These are phyloP conservation scores for Nycticryphes semicollaris DNA, from an alignment of 2,113 vertebrate genomes.

Conservation along the genomic window DNA sequence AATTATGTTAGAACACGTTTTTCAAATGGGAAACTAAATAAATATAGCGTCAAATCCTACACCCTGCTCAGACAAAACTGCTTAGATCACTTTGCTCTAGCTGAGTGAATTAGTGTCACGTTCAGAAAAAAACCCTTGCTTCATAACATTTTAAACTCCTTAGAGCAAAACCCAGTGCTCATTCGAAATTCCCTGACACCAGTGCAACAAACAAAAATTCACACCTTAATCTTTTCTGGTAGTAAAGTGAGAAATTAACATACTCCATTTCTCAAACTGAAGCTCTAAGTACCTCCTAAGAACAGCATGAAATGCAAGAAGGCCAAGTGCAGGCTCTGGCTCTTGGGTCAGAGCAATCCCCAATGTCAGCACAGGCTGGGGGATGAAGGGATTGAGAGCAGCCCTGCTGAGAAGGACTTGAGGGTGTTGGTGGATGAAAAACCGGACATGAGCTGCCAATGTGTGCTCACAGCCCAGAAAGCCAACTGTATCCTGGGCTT, in stretches of 20 bases:
- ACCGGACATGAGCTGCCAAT: rapidly evolving
- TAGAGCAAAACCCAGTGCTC: background rate
- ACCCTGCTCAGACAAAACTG: background rate
- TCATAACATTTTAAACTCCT: background rate
- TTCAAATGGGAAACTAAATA: background rate
- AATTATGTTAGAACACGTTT: background rate
- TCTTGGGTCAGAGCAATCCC: background rate
- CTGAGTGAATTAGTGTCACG: background rate
- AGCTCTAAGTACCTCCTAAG: background rate
- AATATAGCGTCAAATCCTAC: background rate
- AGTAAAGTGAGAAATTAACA: background rate
- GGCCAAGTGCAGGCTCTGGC: background rate
- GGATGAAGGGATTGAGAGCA: background rate
- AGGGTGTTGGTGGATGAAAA: background rate
- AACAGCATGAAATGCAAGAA: background rate
- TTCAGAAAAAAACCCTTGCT: background rate
- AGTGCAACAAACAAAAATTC: background rate
- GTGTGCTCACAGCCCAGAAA: background rate
- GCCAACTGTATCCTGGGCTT: too few relatives aligned
- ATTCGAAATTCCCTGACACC: background rate
- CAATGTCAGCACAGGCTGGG: background rate
- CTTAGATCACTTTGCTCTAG: background rate
- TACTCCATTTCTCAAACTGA: background rate
- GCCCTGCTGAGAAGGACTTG: background rate
- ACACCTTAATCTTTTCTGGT: background rate